Percentiles rank a stretch among this genome's conserved stretches.
phyloP scores from a whole-genome alignment of 2,888 invertebrate species.

The Eupithecia subfuscata region DNA sequence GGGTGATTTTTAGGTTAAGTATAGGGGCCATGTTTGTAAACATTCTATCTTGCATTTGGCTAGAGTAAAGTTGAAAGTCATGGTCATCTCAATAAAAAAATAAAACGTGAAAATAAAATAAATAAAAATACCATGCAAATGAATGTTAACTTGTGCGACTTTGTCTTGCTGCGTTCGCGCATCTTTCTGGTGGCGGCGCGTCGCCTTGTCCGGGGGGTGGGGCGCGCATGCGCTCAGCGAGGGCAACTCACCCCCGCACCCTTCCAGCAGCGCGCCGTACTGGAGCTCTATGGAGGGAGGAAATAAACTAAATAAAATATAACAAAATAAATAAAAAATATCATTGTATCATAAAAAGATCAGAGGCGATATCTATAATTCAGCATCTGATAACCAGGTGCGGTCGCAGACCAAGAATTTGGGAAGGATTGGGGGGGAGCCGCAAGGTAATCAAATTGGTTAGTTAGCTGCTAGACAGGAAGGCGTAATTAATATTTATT shows the following conservation, averaged over 20 bases:
- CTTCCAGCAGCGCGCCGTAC: slow-evolving; percentile 81
- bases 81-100: background rate
- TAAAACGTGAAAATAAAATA: slow-evolving; percentile 45
- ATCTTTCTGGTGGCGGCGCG: slow-evolving; percentile 82
- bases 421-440: no score
- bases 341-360: background rate
- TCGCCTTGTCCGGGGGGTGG: slow-evolving; percentile 86
- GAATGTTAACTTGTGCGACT: slow-evolving; percentile 91
- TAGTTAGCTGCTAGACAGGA: no score
- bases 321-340: slow-evolving; percentile 50
- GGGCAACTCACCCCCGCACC: slow-evolving; percentile 83
- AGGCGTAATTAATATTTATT: no score
- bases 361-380: background rate
- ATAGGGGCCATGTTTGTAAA: background rate
- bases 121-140: slow-evolving; percentile 90
- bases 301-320: slow-evolving; percentile 47
- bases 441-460: no score
- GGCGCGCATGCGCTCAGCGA: slow-evolving; percentile 79
- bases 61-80: background rate
- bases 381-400: background rate
- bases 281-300: slow-evolving; percentile 80
- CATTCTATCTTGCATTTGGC: background rate
- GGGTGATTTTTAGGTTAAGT: background rate
- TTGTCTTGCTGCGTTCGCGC: slow-evolving; percentile 89
- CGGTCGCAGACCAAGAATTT: no score